phyloP scores from a whole-genome alignment of 2,797 vertebrate genomes.

The Chelidonichthys spinosus region DNA sequence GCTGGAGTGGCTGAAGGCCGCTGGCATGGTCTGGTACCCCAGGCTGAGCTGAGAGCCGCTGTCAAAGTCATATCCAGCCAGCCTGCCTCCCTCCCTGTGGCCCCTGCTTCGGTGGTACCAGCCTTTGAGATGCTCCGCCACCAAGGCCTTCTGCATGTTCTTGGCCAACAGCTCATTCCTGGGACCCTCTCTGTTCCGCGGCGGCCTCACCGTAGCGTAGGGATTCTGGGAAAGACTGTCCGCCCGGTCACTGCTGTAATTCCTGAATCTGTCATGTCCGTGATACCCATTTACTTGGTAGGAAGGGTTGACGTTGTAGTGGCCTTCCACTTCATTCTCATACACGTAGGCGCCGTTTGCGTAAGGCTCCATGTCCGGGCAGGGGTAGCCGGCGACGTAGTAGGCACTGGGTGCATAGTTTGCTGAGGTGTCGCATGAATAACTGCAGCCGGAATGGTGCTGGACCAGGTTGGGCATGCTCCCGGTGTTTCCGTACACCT shows the following conservation, averaged over 20 bases:
- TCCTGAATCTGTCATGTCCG: conserved; percentile 86
- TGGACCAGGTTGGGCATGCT: conserved; percentile 96
- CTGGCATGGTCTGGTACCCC: conserved; percentile 92
- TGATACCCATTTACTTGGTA: conserved; percentile 89
- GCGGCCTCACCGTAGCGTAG: conserved; percentile 93
- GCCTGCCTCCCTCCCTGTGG: conserved; percentile 79
- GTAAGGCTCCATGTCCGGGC: conserved; percentile 86
- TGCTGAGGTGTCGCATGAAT: conserved; percentile 83
- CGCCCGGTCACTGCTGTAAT: conserved; percentile 87
- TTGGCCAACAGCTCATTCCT: conserved; percentile 91
- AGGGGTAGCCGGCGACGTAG: conserved; percentile 88
- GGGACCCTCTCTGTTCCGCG: conserved; percentile 87
- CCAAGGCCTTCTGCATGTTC: conserved; percentile 96
- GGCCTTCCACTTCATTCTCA: conserved; percentile 94
- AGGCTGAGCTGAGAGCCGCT: conserved; percentile 90
- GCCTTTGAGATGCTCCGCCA: conserved; percentile 94
- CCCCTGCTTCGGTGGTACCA: conserved; percentile 94
- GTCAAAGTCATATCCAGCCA: conserved; percentile 88
- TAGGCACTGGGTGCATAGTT: conserved; percentile 85
- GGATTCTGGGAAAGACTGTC: conserved; percentile 91
- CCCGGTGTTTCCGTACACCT: conserved; percentile 89
- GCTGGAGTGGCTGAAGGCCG: conserved; percentile 91
- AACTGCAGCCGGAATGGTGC: conserved; percentile 86
- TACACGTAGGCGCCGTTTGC: conserved; percentile 89
- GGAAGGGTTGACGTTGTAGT: conserved; percentile 94